phyloP scores from a whole-genome alignment of 2,888 invertebrate genomes.

The Heliconius hortense region DNA sequence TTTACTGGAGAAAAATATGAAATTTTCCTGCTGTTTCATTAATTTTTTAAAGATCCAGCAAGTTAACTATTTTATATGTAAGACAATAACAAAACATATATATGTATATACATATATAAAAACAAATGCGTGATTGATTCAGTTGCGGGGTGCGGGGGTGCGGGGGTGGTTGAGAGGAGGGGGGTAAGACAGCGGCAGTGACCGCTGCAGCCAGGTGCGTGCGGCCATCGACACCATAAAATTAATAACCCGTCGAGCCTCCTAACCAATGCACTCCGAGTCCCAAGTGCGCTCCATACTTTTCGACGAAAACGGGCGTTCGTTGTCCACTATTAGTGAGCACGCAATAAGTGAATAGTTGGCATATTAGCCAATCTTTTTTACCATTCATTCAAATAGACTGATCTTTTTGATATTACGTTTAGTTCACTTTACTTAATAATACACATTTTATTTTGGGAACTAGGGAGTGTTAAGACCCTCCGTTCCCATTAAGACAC shows the following conservation, averaged over 20 bases:
- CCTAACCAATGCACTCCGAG: constrained; percentile 74
- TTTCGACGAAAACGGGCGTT: constrained; percentile 38
- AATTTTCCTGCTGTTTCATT: constrained; percentile 14
- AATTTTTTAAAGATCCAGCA: constrained; percentile 31
- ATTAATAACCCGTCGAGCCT: constrained; percentile 80
- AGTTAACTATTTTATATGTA: constrained; percentile 36
- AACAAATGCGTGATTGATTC: constrained; percentile 68
- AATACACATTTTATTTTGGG: no score
- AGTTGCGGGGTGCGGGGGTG: constrained; percentile 41
- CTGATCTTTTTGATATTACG: background rate
- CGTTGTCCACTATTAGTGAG: constrained; percentile 9
- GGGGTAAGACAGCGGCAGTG: constrained; percentile 65
- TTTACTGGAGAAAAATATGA: constrained; percentile 7
- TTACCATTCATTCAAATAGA: background rate
- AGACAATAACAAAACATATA: constrained; percentile 47
- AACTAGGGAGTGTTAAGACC: no score
- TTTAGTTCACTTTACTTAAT: no score
- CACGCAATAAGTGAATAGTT: background rate
- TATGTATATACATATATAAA: constrained; percentile 41
- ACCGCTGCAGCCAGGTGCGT: constrained; percentile 77
- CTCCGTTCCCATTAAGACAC: no score
- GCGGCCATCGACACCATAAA: constrained; percentile 82
- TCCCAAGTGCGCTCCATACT: constrained; percentile 63
- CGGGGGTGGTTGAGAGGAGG: constrained; percentile 39
- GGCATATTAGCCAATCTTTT: background rate